phyloP scores from a whole-genome alignment of 2,888 invertebrate genomes.

The Cephalotes varians region DNA sequence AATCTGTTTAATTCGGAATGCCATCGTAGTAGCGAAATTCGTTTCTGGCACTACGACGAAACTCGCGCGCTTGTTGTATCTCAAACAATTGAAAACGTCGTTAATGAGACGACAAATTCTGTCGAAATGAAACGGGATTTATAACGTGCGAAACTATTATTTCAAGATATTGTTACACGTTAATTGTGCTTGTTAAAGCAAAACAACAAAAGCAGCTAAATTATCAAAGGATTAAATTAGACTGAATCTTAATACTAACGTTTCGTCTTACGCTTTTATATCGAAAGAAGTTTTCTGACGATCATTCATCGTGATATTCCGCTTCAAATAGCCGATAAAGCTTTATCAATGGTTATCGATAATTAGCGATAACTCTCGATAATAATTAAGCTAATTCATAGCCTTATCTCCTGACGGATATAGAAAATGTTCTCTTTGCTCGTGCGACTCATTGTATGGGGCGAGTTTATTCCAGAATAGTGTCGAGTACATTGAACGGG shows the following conservation, averaged over 20 bases:
- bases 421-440: constrained; percentile 37
- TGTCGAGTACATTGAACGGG: constrained; percentile 39
- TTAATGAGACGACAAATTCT: constrained; percentile 43
- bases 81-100: constrained; percentile 30
- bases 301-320: not conserved
- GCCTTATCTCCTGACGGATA: not conserved
- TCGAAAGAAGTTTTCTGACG: not conserved
- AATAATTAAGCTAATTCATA: constrained; percentile 40
- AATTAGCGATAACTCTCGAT: constrained; percentile 33
- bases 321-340: not conserved
- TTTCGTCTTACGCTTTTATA: not conserved
- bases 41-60: not conserved
- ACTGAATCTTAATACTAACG: constrained; percentile 23
- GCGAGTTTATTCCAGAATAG: constrained; percentile 47
- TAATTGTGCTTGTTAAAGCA: constrained; percentile 13
- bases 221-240: constrained; percentile 1
- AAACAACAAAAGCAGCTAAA: not conserved
- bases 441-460: constrained; percentile 26
- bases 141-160: constrained; percentile 13
- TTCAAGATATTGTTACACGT: not conserved
- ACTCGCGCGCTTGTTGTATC: constrained; percentile 9
- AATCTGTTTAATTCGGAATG: constrained; percentile 60
- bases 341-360: constrained; percentile 3
- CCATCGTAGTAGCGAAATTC: constrained; percentile 29
- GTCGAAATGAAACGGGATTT: not conserved